Conservation (phyloP, 1,140 invertebrate species). For the Sesamia nonagrioides region DNA sequence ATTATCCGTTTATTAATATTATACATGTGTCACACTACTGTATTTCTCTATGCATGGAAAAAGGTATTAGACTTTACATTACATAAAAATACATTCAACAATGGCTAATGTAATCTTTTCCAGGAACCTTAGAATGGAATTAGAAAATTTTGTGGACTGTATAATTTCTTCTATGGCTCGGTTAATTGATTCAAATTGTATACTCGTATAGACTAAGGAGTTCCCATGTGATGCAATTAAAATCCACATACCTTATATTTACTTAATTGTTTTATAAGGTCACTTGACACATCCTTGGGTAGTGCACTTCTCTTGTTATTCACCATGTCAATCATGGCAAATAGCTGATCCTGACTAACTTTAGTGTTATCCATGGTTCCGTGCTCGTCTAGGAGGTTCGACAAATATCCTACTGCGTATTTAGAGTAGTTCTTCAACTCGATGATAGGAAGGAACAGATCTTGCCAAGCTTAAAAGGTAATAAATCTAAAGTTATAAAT, state of each 20-base stretch:
- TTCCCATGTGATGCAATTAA: no score
- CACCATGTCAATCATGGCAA: conserved; percentile 79
- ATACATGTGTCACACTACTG: no score
- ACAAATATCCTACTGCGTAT: conserved; percentile 91
- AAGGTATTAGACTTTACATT: no score
- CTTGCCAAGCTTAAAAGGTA: conserved; percentile 90
- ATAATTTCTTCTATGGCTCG: no score
- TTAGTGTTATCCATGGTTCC: conserved; percentile 91
- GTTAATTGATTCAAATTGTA: no score
- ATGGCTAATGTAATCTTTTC: no score
- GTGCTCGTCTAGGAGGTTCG: conserved; percentile 89
- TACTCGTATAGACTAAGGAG: no score
- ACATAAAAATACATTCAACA: no score
- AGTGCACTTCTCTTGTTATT: conserved; percentile 73
- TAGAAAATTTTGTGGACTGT: no score
- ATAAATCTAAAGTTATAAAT: background rate
- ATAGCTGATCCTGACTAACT: conserved; percentile 88
- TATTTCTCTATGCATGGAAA: no score
- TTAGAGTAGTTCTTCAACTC: conserved; percentile 92
- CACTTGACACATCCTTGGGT: conserved; percentile 80
- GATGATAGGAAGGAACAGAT: conserved; percentile 93
- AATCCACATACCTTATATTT: conserved; percentile 78
- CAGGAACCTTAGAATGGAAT: no score
- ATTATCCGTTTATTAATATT: background rate
- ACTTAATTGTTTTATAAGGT: conserved; percentile 83